Evolutionary conservation across 2,113 vertebrate genomes (phyloP).

Genomic region (Platysteira castanea): DNA sequence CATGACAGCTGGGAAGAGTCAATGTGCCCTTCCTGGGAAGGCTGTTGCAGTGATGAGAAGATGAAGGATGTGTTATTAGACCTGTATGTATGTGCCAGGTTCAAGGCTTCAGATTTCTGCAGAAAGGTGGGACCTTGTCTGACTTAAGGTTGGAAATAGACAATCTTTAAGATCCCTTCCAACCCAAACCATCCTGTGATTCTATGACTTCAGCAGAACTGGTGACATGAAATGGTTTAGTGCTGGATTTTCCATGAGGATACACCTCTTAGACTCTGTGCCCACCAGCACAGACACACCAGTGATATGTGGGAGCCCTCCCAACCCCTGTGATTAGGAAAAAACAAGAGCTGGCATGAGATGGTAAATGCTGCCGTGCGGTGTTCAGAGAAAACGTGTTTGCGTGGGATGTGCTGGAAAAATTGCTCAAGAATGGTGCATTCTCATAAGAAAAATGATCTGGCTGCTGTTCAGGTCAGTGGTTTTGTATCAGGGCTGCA

Average conservation of each 20-base stretch:
- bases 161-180: neutral
- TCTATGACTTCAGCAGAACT: neutral
- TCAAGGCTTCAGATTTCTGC: neutral
- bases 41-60: neutral
- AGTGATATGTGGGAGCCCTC: neutral
- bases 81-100: neutral
- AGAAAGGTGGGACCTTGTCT: neutral
- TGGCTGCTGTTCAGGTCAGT: slow-evolving; percentile 30
- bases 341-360: neutral
- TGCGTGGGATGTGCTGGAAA: slow-evolving; percentile 23
- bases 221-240: neutral
- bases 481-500: neutral
- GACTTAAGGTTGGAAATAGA: neutral
- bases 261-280: neutral
- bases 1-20: neutral
- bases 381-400: slow-evolving; percentile 5
- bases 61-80: neutral
- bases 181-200: neutral
- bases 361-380: neutral
- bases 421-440: slow-evolving; percentile 44
- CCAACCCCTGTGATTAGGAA: neutral
- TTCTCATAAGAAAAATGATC: slow-evolving; percentile 7
- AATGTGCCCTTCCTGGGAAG: neutral
- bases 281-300: neutral
- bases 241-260: neutral